Evolutionary conservation across 2,797 vertebrate species (phyloP).

Genomic region (Hemibagrus guttatus): DNA sequence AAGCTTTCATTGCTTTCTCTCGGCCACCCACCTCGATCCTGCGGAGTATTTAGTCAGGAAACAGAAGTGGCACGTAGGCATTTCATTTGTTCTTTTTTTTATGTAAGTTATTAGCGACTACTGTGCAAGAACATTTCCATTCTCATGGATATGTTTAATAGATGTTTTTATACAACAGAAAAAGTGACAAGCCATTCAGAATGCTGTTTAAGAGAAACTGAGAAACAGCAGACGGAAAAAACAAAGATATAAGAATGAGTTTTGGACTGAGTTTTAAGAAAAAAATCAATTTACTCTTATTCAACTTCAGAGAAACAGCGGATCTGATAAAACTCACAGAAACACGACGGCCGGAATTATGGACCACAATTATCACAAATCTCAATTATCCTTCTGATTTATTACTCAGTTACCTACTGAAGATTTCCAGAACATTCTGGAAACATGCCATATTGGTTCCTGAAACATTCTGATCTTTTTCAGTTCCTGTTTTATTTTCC

Average conservation of each 20-base stretch:
- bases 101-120: neutral
- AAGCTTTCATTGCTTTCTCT: conserved; percentile 39
- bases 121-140: neutral
- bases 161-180: neutral
- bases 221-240: neutral
- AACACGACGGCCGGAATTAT: neutral
- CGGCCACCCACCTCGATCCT: conserved; percentile 42
- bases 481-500: neutral
- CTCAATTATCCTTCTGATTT: neutral
- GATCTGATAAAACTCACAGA: neutral
- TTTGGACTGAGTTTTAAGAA: too few species aligned
- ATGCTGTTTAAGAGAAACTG: neutral
- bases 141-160: neutral
- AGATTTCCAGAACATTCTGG: neutral
- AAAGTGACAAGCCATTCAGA: neutral
- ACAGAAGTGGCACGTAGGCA: conserved; percentile 23
- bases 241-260: neutral
- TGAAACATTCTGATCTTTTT: too few species aligned
- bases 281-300: neutral
- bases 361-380: too few species aligned
- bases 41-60: conserved; percentile 4
- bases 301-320: neutral
- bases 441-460: neutral
- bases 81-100: conserved; percentile 18
- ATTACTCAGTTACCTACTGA: neutral